Base-by-base conservation (phyloP, 2,797 vertebrate genomes). In the Argya squamiceps region DNA sequence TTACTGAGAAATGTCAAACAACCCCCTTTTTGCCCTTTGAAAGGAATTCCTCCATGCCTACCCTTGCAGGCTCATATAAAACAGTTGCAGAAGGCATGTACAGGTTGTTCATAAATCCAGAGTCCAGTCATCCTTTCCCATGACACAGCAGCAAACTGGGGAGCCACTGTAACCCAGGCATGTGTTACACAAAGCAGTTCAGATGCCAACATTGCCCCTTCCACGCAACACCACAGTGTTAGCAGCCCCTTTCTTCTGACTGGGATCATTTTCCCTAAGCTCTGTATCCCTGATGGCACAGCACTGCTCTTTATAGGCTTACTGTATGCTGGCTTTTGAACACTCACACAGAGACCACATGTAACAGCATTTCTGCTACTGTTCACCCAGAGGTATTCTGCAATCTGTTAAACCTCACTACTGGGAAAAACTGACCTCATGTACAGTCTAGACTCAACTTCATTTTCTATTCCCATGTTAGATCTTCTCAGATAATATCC, bases 141-240 rank as follows among this genome's bases (percentile, higher is more conserved):
- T 6, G 22, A 37, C 63, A 37, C 27, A 81, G 34, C 20, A 90
- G 52, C 32, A 37, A 58, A 71, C 0, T 34, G 39, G 15, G 39
- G 20, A 67, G 67, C 26, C 43, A 44, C 34, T 11, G 21, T 15
- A 21, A 83, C 13, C 24, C n/a, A 58, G 1, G 4, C 10, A 70
- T 12, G 15, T 0, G 0, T n/a, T n/a, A 17, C 21, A 91, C 58
- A 86, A 65, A 44, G 39, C 24, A 34, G 17, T 18, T 75, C 37
- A 67, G 58, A 43, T 47, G 26, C 6, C 30, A 36, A 3, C 8
- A 53, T 18, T 19, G 59, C 10, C n/a, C 8, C 20, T 71, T 59
- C 24, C 7, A 4, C 1, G 1, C 1, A 4, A 68, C 27, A 41
- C 11, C 6, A 0, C 1, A 13, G 15, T 3, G 2, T 30, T 8